These are phyloP conservation scores for Dryas iulia DNA, from an alignment of 1,140 invertebrate species.

Conservation along the genomic window DNA sequence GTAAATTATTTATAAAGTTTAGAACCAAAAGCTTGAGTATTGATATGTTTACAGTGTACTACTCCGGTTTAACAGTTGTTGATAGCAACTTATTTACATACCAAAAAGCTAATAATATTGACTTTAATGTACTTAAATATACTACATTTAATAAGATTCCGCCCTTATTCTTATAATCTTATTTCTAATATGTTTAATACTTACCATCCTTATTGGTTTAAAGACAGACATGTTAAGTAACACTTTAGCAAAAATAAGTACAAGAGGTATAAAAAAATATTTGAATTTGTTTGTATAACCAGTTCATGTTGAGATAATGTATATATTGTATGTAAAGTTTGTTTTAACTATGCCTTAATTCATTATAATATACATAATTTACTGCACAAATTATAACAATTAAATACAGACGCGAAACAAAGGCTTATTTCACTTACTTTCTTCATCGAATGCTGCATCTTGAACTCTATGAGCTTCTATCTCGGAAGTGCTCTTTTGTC, in stretches of 20 bases:
- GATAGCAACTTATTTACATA: background rate
- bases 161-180: background rate
- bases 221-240: conserved; percentile 15
- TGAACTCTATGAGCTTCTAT: conserved; percentile 84
- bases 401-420: background rate
- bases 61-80: background rate
- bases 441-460: conserved; percentile 83
- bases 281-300: background rate
- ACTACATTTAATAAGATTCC: background rate
- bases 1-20: background rate
- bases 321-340: background rate
- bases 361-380: background rate
- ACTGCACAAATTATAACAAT: background rate
- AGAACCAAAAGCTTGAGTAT: background rate
- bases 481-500: conserved; percentile 93
- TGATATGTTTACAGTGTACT: background rate
- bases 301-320: background rate
- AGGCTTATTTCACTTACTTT: conserved; percentile 77
- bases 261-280: background rate
- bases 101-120: background rate
- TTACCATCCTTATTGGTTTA: conserved; percentile 12
- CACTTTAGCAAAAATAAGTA: conserved; percentile 11
- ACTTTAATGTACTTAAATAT: background rate
- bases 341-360: background rate
- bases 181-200: conserved; percentile 3